phyloP scores from a whole-genome alignment of 2,888 invertebrate genomes.

The Hyposoter dolosus region DNA sequence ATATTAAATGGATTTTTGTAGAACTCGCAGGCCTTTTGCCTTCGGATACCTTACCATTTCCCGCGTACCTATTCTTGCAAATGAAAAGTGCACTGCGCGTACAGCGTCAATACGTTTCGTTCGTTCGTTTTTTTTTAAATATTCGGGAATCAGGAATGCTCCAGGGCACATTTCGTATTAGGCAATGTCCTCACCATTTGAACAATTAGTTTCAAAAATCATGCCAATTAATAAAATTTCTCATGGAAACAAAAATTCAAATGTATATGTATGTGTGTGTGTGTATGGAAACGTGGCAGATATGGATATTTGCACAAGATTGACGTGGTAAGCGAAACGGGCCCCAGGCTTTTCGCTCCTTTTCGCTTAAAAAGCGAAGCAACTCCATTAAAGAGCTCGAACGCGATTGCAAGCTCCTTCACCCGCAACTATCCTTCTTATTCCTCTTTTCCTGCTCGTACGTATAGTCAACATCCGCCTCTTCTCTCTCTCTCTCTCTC shows the following conservation, averaged over 20 bases:
- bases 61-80: constrained; percentile 4
- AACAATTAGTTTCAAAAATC: not conserved
- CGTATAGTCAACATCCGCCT: not conserved
- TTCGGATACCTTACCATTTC: not conserved
- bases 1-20: constrained; percentile 61
- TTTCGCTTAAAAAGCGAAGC: constrained; percentile 24
- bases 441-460: not conserved
- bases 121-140: not conserved
- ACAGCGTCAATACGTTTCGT: not conserved
- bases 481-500: too few species aligned
- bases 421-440: constrained; percentile 20
- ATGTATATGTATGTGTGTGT: not conserved
- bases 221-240: not conserved
- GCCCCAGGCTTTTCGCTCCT: constrained; percentile 26
- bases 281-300: not conserved
- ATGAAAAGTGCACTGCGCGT: not conserved
- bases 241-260: not conserved
- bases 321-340: constrained; percentile 43
- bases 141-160: not conserved
- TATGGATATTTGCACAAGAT: constrained; percentile 47
- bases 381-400: constrained; percentile 61
- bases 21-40: constrained; percentile 38
- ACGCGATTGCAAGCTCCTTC: constrained; percentile 23
- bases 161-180: not conserved
- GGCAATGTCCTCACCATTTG: not conserved